phyloP scores from a whole-genome alignment of 1,140 invertebrate species.

The Bombus superbus region DNA sequence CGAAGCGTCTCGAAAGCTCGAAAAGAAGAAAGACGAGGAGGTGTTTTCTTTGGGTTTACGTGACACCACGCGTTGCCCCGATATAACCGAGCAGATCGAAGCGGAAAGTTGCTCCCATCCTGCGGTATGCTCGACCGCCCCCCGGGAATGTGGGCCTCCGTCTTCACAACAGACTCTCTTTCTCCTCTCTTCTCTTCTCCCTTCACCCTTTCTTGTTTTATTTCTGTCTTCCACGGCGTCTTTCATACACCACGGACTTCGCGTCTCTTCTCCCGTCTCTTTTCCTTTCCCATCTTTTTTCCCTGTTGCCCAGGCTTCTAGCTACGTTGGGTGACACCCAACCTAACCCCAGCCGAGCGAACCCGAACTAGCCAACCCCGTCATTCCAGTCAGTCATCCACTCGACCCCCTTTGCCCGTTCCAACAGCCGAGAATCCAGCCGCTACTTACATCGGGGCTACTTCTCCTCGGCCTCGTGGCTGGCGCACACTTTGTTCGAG shows the following conservation, averaged over 20 bases:
- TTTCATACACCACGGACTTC: slow-evolving; percentile 60
- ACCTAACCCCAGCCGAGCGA: slow-evolving; percentile 49
- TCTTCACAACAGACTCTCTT: slow-evolving; percentile 58
- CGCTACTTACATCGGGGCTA: slow-evolving; percentile 54
- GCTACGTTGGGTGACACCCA: slow-evolving; percentile 25
- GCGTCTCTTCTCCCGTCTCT: slow-evolving; percentile 34
- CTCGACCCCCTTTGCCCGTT: slow-evolving; percentile 43
- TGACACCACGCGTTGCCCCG: slow-evolving; percentile 73
- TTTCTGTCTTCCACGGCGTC: slow-evolving; percentile 37
- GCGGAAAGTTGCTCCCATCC: slow-evolving; percentile 71
- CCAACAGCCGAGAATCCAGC: slow-evolving; percentile 19
- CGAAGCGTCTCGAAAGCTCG: slow-evolving; percentile 50
- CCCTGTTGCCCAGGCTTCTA: background rate
- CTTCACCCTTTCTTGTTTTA: slow-evolving; percentile 28
- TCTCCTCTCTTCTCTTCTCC: background rate
- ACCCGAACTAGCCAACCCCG: slow-evolving; percentile 49
- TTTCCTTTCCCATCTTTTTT: slow-evolving; percentile 29
- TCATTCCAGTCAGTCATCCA: slow-evolving; percentile 60
- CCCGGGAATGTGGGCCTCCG: slow-evolving; percentile 72
- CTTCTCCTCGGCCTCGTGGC: slow-evolving; percentile 43
- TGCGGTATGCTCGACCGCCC: slow-evolving; percentile 74
- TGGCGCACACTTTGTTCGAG: slow-evolving; percentile 32
- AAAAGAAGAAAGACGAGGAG: slow-evolving; percentile 68
- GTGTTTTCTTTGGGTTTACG: slow-evolving; percentile 79
- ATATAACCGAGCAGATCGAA: slow-evolving; percentile 75